Conservation (phyloP, 2,113 vertebrate species). For the Dicaeum eximium region DNA sequence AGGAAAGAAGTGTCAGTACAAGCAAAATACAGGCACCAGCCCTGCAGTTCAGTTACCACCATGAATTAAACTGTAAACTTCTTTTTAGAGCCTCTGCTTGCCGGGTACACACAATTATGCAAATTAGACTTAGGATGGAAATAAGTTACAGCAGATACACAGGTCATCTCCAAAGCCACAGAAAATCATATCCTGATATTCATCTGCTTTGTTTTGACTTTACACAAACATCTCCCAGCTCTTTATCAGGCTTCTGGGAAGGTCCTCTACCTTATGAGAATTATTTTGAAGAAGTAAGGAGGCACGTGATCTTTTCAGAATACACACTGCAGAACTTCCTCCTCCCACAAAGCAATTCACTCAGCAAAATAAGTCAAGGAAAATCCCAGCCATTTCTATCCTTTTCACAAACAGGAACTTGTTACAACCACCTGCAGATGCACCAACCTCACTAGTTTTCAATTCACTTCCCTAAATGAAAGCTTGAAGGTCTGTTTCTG, state of each 20-base stretch:
- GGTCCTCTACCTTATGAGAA: background rate
- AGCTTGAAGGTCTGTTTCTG: background rate
- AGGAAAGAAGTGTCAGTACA: background rate
- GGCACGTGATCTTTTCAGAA: background rate
- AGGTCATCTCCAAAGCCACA: background rate
- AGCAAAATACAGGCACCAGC: background rate
- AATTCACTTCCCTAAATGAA: conserved; percentile 3
- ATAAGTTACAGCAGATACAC: background rate
- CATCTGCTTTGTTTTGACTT: background rate
- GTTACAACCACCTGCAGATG: background rate
- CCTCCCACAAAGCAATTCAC: background rate
- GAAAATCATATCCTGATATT: background rate
- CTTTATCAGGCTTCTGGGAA: background rate
- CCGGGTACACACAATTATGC: background rate
- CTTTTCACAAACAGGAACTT: conserved; percentile 24
- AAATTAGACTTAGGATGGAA: background rate
- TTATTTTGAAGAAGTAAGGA: background rate
- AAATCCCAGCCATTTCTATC: background rate
- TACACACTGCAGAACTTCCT: background rate
- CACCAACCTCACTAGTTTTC: background rate
- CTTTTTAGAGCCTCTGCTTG: background rate
- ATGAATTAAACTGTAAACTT: background rate
- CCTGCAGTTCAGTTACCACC: background rate
- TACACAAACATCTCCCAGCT: background rate
- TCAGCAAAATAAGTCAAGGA: background rate